A percentile compares a stretch with the other conserved stretches of the same genome.
These are phyloP conservation scores for Schizothorax lantsangensis DNA, from an alignment of 2,797 vertebrate genomes.

Conservation along the genomic window DNA sequence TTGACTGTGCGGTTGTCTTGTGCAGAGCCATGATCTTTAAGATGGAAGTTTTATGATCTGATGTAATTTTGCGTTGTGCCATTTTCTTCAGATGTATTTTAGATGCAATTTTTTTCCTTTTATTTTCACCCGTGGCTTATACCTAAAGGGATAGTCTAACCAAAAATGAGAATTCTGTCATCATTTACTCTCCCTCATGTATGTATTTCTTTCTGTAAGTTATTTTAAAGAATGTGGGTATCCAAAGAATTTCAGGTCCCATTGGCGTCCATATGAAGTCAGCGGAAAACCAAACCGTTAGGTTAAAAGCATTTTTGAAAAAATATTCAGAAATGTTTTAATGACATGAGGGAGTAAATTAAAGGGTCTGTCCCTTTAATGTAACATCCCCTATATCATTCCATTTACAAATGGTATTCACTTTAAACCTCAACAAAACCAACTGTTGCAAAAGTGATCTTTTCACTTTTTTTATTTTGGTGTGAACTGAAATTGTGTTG, in stretches of 20 bases:
- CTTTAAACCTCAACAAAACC: constrained; percentile 11
- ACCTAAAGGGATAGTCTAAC: background rate
- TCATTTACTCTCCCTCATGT: background rate
- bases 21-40: background rate
- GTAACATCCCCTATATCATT: background rate
- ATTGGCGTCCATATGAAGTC: background rate
- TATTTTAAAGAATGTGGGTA: background rate
- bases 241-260: background rate
- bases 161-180: background rate
- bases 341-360: background rate
- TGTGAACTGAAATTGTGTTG: constrained; percentile 62
- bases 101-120: background rate
- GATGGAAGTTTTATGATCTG: background rate
- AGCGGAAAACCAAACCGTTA: background rate
- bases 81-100: background rate
- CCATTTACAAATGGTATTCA: background rate
- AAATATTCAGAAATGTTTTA: background rate
- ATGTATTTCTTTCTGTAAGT: no score
- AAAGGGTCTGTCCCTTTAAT: background rate
- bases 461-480: constrained; percentile 54
- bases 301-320: background rate
- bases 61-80: background rate
- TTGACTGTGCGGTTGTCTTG: background rate
- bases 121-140: background rate
- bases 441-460: constrained; percentile 40